These are phyloP conservation scores for Halcyon leucocephala DNA, from an alignment of 2,797 vertebrate genomes.

Conservation along the genomic window DNA sequence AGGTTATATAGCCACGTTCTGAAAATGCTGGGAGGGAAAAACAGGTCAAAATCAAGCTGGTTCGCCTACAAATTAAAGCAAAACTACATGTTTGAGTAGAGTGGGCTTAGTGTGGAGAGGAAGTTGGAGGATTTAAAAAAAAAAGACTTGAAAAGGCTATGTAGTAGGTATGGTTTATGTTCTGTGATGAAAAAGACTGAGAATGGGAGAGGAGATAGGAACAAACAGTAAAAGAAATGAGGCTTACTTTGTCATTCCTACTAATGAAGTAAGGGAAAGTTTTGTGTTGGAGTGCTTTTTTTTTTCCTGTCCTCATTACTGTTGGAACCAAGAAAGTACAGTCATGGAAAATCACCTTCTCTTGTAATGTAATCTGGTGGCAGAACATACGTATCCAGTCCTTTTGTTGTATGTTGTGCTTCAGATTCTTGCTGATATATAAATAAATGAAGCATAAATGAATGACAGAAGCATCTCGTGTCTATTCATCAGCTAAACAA, in stretches of 20 bases:
- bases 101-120: not conserved
- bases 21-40: not conserved
- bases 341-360: not conserved
- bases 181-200: not conserved
- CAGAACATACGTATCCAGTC: not conserved
- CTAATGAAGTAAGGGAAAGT: not conserved
- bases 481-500: not conserved
- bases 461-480: not conserved
- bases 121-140: not conserved
- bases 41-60: not conserved
- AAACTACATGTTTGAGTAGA: not conserved
- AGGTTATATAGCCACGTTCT: not conserved
- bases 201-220: not conserved
- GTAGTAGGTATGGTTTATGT: not conserved
- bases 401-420: not conserved
- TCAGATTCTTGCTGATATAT: not conserved
- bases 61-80: not conserved
- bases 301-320: not conserved
- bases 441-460: not conserved
- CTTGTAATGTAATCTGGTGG: not conserved
- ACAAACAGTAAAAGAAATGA: not conserved
- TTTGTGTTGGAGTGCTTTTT: not conserved
- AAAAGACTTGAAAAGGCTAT: not conserved
- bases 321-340: not conserved
- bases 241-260: not conserved